phyloP scores from a whole-genome alignment of 1,140 invertebrate species.

The Hycleus cichorii region DNA sequence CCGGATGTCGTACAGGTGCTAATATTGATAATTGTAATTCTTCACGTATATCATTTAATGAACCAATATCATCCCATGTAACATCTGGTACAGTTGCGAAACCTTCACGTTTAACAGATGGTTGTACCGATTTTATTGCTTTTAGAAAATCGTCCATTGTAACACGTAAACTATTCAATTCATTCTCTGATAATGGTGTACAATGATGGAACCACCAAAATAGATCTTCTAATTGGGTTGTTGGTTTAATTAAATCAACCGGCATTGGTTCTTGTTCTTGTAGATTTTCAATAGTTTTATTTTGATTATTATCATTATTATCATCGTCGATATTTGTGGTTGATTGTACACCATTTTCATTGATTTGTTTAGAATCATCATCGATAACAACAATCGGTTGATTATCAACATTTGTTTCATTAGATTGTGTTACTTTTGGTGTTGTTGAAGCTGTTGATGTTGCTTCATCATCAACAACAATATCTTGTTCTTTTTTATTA shows the following conservation, averaged over 20 bases:
- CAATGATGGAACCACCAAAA: constrained; percentile 50
- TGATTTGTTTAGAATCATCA: constrained; percentile 14
- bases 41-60: constrained; percentile 77
- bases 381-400: constrained; percentile 28
- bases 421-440: constrained; percentile 6
- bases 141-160: constrained; percentile 66
- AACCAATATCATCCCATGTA: constrained; percentile 96
- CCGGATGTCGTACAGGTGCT: constrained; percentile 80
- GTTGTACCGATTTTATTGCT: constrained; percentile 77
- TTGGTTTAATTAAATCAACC: constrained; percentile 14
- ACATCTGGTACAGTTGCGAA: constrained; percentile 96
- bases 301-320: not conserved
- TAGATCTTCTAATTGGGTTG: constrained; percentile 35
- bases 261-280: constrained; percentile 19
- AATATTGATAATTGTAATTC: constrained; percentile 87
- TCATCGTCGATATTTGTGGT: not conserved
- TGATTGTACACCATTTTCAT: not conserved
- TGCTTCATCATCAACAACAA: constrained; percentile 28
- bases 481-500: constrained; percentile 24
- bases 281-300: not conserved
- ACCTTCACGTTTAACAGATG: constrained; percentile 93
- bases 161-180: constrained; percentile 57
- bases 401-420: constrained; percentile 6
- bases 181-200: constrained; percentile 48
- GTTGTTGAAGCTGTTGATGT: not conserved